phyloP scores from a whole-genome alignment of 2,888 invertebrate genomes.

The Tipula confusa region DNA sequence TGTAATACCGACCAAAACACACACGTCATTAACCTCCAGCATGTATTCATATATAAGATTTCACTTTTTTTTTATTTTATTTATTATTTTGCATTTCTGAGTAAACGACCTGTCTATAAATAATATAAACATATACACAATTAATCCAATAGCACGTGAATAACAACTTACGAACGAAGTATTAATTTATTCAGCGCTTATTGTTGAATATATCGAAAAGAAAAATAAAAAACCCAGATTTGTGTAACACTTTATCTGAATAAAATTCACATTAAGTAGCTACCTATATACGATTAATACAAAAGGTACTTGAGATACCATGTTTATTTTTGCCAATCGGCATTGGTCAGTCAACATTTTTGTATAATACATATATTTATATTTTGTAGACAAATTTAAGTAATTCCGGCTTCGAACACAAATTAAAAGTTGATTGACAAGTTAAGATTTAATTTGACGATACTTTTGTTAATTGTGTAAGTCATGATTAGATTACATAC shows the following conservation, averaged over 20 bases:
- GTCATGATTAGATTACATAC: background rate
- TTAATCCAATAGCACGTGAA: no score
- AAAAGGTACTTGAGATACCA: background rate
- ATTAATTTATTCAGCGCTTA: background rate
- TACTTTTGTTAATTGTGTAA: background rate
- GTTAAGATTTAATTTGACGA: background rate
- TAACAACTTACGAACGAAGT: no score
- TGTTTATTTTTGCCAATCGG: background rate
- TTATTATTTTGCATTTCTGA: no score
- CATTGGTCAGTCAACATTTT: background rate
- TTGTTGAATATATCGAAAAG: background rate
- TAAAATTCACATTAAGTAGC: no score
- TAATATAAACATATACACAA: background rate
- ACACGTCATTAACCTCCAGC: background rate
- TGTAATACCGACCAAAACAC: background rate
- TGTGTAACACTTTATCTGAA: no score
- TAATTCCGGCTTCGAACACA: no score
- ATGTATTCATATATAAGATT: background rate
- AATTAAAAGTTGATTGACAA: background rate
- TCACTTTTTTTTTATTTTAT: background rate
- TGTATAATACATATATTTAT: background rate
- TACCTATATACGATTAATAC: no score
- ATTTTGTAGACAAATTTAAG: no score
- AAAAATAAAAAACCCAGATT: background rate
- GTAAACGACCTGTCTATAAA: conserved; percentile 9